Evolutionary conservation across 2,113 vertebrate species (phyloP).

Genomic region (Petaurus breviceps): DNA sequence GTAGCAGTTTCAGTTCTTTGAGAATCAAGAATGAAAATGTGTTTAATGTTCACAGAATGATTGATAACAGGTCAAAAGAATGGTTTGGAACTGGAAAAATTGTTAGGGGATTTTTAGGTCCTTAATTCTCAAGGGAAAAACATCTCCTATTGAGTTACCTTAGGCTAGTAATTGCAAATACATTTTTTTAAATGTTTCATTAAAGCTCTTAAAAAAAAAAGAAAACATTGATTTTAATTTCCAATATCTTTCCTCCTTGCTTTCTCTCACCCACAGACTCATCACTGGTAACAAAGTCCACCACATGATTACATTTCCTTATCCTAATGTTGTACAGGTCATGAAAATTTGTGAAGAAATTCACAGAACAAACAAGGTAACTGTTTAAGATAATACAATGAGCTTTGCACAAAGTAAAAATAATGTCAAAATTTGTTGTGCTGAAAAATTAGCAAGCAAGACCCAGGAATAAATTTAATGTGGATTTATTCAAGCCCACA

Average conservation of each 20-base stretch:
- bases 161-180: not conserved
- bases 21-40: conserved; percentile 21
- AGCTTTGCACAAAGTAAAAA: not conserved
- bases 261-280: not conserved
- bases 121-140: not conserved
- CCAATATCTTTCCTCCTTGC: not conserved
- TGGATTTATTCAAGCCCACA: no score
- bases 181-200: not conserved
- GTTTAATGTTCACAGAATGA: not conserved
- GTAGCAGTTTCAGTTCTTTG: not conserved
- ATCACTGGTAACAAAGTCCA: not conserved
- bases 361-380: not conserved
- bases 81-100: not conserved
- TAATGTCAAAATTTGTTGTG: not conserved
- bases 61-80: not conserved
- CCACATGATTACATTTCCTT: not conserved
- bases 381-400: not conserved
- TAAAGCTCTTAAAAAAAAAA: not conserved
- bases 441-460: no score
- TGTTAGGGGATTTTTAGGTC: not conserved
- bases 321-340: not conserved
- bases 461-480: no score
- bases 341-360: not conserved
- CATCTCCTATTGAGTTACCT: not conserved
- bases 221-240: not conserved